Evolutionary conservation across 1,140 invertebrate genomes (phyloP), one percentile per base, ranked within the genome.

Genomic region (Lithobius niger): DNA sequence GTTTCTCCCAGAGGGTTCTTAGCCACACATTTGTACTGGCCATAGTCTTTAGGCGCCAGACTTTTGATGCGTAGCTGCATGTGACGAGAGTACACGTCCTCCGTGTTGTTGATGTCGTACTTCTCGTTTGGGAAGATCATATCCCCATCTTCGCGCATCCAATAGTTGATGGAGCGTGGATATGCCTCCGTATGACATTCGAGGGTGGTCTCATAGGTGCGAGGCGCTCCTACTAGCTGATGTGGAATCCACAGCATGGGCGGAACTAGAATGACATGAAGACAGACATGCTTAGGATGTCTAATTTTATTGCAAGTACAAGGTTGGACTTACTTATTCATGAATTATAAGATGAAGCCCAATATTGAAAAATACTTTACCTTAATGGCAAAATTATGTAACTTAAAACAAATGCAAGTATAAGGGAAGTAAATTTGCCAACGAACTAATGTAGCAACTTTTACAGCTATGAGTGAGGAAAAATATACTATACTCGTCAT

Each of bases 1-100:
- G 88, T 93, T 70, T 92, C 88, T 57, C 89, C 89, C 52, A 88
- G 75, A 24, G 87, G 87, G 77, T 93, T 93, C 72, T 92, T 93
- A 36, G 88, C 89, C 1, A 92, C 83, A 67, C 90, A 94, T 69
- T 90, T 91, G 72, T 93, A 93, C 49, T 79, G 84, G 15, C 87
- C 88, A 66, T 86, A 89, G 70, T 92, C 87, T 42, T 68, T 64
- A 53, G 67, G 63, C 64, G 73, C 62, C 10, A 76, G 66, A 54
- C 60, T 64, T 40, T 52, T 48, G 50, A 65, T 63, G 28, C 59
- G 58, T 24, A 65, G 55, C 25, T 61, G 56, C 64, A 65, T 65
- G 58, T 62, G 58, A 50, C 62, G 42, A n/a, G 53, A 3, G 26
- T 57, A 60, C 27, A 15, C 15, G 15, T 59, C 47, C 47, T 31